Percentiles rank a stretch among this genome's conserved stretches.
Conservation (phyloP, 2,888 invertebrate species). For the Hirtodrosophila histrioides region DNA sequence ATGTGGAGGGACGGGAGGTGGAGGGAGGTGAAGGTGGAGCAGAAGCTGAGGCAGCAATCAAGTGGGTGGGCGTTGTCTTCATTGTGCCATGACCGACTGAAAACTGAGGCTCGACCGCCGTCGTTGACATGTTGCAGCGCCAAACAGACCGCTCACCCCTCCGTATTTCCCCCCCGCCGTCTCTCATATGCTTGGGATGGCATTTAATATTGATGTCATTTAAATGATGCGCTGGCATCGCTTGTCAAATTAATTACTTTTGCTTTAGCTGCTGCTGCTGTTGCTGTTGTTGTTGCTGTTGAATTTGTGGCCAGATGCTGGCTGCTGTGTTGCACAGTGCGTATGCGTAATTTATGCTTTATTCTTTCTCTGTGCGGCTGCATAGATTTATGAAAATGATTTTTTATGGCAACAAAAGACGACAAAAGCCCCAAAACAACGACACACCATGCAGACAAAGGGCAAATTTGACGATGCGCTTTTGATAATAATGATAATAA, state of each 20-base stretch:
- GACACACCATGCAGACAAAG: constrained; percentile 48
- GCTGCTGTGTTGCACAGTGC: constrained; percentile 16
- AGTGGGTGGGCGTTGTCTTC: constrained; percentile 53
- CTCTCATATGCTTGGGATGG: neutral
- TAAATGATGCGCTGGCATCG: constrained; percentile 68
- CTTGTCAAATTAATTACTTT: constrained; percentile 66
- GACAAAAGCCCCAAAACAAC: constrained; percentile 18
- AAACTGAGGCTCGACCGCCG: no score
- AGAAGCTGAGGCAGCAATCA: constrained; percentile 27
- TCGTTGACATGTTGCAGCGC: no score
- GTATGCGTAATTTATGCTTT: constrained; percentile 35
- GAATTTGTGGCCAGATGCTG: constrained; percentile 13
- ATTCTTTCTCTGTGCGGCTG: constrained; percentile 14
- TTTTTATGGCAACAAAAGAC: constrained; percentile 46
- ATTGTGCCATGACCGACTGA: constrained; percentile 54
- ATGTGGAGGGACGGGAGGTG: no score
- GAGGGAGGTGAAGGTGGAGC: neutral
- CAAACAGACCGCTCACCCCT: neutral
- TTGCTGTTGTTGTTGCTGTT: neutral
- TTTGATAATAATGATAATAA: constrained; percentile 20
- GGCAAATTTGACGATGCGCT: constrained; percentile 18
- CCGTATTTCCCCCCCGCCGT: neutral
- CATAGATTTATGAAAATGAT: constrained; percentile 62
- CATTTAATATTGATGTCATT: constrained; percentile 58
- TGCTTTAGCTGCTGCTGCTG: constrained; percentile 21